Base-by-base conservation (phyloP, 2,797 vertebrate genomes). In the Pseudochromis fuscus region DNA sequence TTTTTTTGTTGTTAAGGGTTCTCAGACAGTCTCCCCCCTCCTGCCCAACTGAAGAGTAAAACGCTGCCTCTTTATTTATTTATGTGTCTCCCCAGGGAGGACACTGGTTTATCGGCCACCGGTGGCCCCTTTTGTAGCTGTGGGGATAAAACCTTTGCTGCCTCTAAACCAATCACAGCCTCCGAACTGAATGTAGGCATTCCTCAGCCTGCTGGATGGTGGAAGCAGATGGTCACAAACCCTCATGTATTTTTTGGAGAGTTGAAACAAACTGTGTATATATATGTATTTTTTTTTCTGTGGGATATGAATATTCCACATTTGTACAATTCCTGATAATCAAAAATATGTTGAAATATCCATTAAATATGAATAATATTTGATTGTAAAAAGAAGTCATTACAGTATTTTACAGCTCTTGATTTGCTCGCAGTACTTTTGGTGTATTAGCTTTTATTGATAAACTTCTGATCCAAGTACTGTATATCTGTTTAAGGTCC, bases 31-130 rank as follows among this genome's bases (percentile, higher is more conserved):
- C 55, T 24, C 46, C 13, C 33, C 42, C 61, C 48, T 24, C 57
- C 11, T 37, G 37, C 72, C 69, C 46, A 72, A 70, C 84, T 66
- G 79, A 83, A 75, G 60, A 87, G 71, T 72, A 71, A 65, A 71
- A 57, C 9, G 23, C 44, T 16, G 50, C 63, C 77, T 82, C 65
- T 74, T 83, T 84, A 90, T 90, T 90, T 90, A 90, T 90, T 87
- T 79, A 35, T 48, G 65, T 82, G 62, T 65, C 61, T 78, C 75
- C 73, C 79, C 31, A 21, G 61, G 45, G 86, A 79, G 61, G 75
- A 66, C 24, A 15, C 67, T 81, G 75, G 65, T 87, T 87, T 83
- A 85, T 77, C 16, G 21, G 40, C 65, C 33, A 73, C 59, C 19
- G 6, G 67, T 75, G 80, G 79, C 58, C 68, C 61, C 67, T 55